Evolutionary conservation across 2,888 invertebrate species (phyloP).

Genomic region (Teinopalpus imperialis): DNA sequence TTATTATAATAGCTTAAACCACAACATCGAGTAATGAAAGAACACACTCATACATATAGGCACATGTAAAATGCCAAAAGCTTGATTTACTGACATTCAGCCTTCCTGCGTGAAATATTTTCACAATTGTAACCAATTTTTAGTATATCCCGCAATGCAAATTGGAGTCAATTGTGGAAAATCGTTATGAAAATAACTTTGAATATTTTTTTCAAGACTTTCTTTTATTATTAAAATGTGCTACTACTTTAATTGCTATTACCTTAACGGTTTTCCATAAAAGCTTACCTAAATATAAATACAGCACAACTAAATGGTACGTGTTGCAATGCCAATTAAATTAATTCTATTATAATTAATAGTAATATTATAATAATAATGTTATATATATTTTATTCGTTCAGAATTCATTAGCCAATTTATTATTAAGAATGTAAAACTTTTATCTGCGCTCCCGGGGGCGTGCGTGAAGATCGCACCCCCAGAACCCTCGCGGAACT

Average conservation of each 20-base stretch:
- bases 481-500: no score
- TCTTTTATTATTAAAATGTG: not conserved
- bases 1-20: conserved; percentile 38
- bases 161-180: conserved; percentile 25
- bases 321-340: no score
- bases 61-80: conserved; percentile 42
- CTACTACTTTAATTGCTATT: not conserved
- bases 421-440: no score
- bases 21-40: conserved; percentile 41
- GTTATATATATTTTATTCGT: no score
- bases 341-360: no score
- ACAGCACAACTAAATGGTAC: no score
- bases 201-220: not conserved
- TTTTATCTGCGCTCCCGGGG: no score
- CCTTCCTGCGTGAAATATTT: conserved; percentile 22
- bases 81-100: conserved; percentile 50
- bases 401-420: no score
- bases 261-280: no score
- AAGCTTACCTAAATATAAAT: no score
- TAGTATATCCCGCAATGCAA: conserved; percentile 23
- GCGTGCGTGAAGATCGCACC: no score
- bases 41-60: conserved; percentile 29
- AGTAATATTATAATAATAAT: no score
- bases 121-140: conserved; percentile 38
- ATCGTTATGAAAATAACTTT: conserved; percentile 2